phyloP scores from a whole-genome alignment of 2,113 vertebrate genomes.

The Corythornis vintsioides region DNA sequence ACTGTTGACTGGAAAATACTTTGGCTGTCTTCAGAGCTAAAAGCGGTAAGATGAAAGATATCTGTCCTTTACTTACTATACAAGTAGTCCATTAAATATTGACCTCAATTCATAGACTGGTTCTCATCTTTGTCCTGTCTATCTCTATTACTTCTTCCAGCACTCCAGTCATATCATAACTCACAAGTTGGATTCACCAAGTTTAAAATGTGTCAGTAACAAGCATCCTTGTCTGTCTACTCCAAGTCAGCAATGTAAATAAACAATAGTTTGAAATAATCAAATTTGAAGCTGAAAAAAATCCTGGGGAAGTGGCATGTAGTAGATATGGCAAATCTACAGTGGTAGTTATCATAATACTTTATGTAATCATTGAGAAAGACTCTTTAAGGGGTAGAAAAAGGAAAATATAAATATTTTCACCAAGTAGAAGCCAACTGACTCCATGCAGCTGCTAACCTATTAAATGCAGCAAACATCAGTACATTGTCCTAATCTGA shows the following conservation, averaged over 20 bases:
- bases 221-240: not conserved
- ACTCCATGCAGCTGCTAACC: not conserved
- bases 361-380: not conserved
- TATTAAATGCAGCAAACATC: not conserved
- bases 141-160: not conserved
- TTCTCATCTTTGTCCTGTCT: not conserved
- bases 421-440: not conserved
- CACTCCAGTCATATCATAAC: not conserved
- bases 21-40: not conserved
- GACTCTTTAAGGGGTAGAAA: not conserved
- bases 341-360: not conserved
- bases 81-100: not conserved
- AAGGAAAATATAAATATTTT: not conserved
- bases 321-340: not conserved
- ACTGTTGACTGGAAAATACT: slow-evolving; percentile 22
- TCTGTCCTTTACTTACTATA: not conserved
- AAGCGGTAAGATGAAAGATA: not conserved
- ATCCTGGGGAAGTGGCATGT: not conserved
- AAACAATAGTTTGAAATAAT: not conserved
- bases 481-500: not conserved
- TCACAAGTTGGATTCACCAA: not conserved
- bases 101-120: not conserved
- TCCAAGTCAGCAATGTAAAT: not conserved
- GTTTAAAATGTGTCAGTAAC: not conserved
- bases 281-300: not conserved